Conservation (phyloP, 2,888 invertebrate genomes). For the Coremacera marginata region DNA sequence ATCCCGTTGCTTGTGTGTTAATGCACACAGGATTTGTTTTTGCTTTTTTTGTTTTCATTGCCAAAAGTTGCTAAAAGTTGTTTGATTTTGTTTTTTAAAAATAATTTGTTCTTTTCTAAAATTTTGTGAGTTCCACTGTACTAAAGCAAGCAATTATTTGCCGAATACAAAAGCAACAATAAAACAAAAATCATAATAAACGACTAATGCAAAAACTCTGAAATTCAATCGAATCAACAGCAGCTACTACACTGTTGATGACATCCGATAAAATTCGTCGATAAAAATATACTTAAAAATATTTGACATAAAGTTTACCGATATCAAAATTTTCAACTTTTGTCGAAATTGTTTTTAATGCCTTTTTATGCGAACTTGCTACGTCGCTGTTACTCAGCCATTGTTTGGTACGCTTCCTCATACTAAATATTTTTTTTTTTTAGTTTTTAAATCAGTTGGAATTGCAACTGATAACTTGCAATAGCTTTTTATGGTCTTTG, state of each 20-base stretch:
- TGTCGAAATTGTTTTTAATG: slow-evolving; percentile 22
- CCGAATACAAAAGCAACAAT: too few relatives aligned
- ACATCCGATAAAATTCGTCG: background rate
- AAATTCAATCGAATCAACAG: background rate
- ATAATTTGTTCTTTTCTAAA: too few relatives aligned
- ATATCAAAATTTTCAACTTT: slow-evolving; percentile 4
- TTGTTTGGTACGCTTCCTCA: background rate
- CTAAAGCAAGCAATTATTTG: too few relatives aligned
- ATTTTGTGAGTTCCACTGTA: too few relatives aligned
- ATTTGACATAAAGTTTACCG: slow-evolving; percentile 4
- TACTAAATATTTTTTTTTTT: background rate
- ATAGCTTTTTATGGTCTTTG: slow-evolving; percentile 1
- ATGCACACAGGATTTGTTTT: too few relatives aligned
- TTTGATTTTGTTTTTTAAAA: too few relatives aligned
- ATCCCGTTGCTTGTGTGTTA: too few relatives aligned
- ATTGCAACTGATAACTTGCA: slow-evolving; percentile 16
- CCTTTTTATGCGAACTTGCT: slow-evolving; percentile 13
- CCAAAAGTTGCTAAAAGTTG: too few relatives aligned
- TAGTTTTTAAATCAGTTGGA: background rate
- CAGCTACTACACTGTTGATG: background rate
- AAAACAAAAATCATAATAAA: background rate
- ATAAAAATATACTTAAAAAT: slow-evolving; percentile 17
- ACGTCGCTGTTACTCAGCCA: background rate
- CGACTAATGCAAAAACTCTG: background rate
- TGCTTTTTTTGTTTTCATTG: too few relatives aligned